Conservation (phyloP, 2,113 vertebrate genomes). For the Zosterops pallidus region DNA sequence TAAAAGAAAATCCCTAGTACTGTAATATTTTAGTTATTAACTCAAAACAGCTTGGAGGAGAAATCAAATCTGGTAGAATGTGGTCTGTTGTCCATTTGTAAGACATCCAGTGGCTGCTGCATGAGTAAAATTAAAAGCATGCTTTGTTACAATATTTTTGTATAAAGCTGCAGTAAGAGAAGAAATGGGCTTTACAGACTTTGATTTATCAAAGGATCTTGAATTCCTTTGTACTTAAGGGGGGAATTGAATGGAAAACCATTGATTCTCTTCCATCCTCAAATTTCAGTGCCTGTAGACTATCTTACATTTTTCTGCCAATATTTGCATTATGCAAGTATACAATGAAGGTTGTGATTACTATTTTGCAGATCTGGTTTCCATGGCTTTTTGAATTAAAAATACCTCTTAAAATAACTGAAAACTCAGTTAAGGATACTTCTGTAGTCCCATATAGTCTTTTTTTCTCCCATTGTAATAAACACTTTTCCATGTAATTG, state of each 20-base stretch:
- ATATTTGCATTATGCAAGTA: neutral
- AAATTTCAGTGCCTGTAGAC: neutral
- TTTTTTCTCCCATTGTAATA: neutral
- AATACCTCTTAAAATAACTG: neutral
- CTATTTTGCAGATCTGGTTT: neutral
- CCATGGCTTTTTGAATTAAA: neutral
- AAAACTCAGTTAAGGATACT: neutral
- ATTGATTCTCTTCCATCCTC: neutral
- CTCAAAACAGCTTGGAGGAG: neutral
- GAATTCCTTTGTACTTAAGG: neutral
- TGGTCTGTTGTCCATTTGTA: neutral
- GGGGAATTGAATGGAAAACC: neutral
- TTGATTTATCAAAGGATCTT: neutral
- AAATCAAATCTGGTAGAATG: neutral
- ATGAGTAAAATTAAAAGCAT: conserved; percentile 2
- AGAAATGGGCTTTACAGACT: neutral
- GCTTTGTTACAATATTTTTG: neutral
- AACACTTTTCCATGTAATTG: neutral
- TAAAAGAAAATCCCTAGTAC: neutral
- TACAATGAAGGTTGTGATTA: neutral
- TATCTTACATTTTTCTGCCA: neutral
- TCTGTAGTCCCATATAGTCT: neutral
- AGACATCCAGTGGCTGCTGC: neutral
- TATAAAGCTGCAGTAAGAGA: neutral
- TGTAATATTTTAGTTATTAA: neutral